Evolutionary conservation across 2,113 vertebrate species (phyloP).

Genomic region (Prionailurus viverrinus): DNA sequence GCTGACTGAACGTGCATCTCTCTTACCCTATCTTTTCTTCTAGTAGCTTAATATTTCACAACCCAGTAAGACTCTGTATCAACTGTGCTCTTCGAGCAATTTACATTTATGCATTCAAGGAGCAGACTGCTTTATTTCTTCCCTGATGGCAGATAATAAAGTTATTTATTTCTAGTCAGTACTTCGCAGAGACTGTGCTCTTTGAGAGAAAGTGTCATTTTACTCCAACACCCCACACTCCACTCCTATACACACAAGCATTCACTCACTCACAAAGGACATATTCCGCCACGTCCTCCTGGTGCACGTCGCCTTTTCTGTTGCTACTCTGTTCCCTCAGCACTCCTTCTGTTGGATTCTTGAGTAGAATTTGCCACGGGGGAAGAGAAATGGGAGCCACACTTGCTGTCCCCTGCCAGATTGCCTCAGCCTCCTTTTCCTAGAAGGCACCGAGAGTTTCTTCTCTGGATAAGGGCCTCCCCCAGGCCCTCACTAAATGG

Average conservation of each 20-base stretch:
- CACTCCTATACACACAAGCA: not conserved
- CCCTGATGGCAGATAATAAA: conserved; percentile 31
- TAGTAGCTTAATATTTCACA: conserved; percentile 42
- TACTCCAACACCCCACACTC: not conserved
- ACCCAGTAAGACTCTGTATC: not conserved
- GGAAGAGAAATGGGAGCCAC: not conserved
- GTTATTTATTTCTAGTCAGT: conserved; percentile 51
- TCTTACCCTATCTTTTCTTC: conserved; percentile 24
- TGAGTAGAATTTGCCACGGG: conserved; percentile 44
- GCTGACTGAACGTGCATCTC: not conserved
- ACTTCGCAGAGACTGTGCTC: conserved; percentile 35
- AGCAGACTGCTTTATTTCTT: conserved; percentile 64
- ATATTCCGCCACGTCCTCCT: not conserved
- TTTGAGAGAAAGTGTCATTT: conserved; percentile 49
- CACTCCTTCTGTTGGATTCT: conserved; percentile 24
- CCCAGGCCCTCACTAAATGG: not conserved
- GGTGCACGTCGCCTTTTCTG: not conserved
- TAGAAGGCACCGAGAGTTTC: not conserved
- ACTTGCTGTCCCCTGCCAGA: not conserved
- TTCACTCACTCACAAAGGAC: conserved; percentile 28
- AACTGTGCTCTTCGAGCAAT: conserved; percentile 10
- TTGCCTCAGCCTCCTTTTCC: not conserved
- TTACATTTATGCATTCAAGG: conserved; percentile 61
- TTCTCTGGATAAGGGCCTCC: conserved; percentile 11
- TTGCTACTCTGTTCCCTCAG: conserved; percentile 49